Evolutionary conservation across 2,113 vertebrate genomes (phyloP).

Genomic region (Dasypus novemcinctus): DNA sequence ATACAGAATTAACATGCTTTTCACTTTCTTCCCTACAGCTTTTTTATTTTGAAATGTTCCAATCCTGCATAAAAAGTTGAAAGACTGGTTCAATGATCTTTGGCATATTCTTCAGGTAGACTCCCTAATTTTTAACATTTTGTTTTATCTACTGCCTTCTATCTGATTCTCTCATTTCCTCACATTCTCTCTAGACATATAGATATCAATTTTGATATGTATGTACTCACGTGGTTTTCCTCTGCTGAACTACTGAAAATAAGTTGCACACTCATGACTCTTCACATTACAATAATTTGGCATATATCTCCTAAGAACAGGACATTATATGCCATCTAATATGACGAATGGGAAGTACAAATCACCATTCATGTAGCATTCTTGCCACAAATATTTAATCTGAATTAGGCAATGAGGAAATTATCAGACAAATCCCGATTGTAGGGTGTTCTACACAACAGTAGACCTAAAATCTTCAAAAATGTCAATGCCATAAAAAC

Average conservation of each 20-base stretch:
- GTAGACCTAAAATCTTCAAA: neutral
- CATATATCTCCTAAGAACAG: neutral
- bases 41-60: conserved; percentile 32
- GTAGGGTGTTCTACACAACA: neutral
- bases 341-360: neutral
- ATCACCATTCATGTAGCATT: neutral
- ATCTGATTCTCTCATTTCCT: neutral
- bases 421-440: neutral
- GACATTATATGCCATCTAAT: neutral
- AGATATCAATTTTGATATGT: neutral
- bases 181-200: neutral
- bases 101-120: neutral
- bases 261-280: neutral
- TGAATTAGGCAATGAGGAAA: neutral
- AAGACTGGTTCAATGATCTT: neutral
- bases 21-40: neutral
- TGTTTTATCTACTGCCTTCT: neutral
- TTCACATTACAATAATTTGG: neutral
- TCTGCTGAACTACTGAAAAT: neutral
- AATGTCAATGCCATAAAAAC: neutral
- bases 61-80: neutral
- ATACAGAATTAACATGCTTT: no score
- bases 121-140: neutral
- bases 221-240: neutral
- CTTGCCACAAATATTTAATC: conserved; percentile 10